These are phyloP conservation scores for Carduelis carduelis DNA, from an alignment of 2,797 vertebrate species.

Conservation along the genomic window DNA sequence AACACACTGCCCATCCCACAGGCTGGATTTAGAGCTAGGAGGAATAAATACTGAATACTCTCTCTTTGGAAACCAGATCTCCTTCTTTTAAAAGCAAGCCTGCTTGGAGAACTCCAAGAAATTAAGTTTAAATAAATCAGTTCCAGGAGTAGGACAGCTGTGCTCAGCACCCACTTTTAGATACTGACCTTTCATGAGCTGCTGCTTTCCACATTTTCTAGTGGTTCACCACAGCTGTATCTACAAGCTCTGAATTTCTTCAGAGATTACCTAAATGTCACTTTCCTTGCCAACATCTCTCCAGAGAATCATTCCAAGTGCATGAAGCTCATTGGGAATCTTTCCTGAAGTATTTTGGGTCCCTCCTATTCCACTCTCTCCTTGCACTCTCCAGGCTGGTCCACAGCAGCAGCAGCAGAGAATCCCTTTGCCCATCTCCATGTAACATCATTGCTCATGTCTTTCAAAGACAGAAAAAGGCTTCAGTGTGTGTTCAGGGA, in stretches of 20 bases:
- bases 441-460: fast-evolving
- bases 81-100: not conserved
- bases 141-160: not conserved
- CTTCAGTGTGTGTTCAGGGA: not conserved
- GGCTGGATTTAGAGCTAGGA: not conserved
- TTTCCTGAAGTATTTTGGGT: not conserved
- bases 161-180: not conserved
- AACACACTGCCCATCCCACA: not conserved
- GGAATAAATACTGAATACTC: not conserved
- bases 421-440: not conserved
- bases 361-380: not conserved
- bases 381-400: not conserved
- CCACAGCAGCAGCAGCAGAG: not conserved
- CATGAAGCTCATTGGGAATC: not conserved
- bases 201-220: not conserved
- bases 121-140: not conserved
- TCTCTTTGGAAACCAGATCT: not conserved
- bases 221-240: not conserved
- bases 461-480: not conserved
- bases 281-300: not conserved
- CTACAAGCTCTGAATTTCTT: not conserved
- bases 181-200: not conserved
- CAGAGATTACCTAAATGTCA: not conserved
- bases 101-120: not conserved
- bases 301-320: fast-evolving